phyloP scores from a whole-genome alignment of 2,113 vertebrate genomes.

The Noturus placidus region DNA sequence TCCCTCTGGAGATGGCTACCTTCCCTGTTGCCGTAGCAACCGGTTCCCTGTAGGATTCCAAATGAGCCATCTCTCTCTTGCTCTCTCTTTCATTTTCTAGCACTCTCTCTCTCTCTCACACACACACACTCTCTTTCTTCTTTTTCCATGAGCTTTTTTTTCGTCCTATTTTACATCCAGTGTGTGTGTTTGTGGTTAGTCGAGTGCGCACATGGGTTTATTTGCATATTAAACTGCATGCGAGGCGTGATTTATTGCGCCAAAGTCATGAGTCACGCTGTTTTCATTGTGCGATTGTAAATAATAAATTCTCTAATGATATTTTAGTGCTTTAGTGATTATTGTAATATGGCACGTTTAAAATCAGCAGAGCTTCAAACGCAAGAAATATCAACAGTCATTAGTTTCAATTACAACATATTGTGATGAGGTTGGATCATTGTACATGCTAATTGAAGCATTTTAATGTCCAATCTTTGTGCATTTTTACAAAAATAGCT shows the following conservation, averaged over 20 bases:
- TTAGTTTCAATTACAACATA: not conserved
- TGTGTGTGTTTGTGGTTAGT: slow-evolving; percentile 33
- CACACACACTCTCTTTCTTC: not conserved
- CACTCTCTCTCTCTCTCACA: slow-evolving; percentile 22
- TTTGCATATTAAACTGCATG: slow-evolving; percentile 46
- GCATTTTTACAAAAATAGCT: not conserved
- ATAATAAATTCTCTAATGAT: not conserved
- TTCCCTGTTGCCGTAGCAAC: slow-evolving; percentile 80
- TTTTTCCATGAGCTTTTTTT: slow-evolving; percentile 47
- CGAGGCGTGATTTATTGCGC: not conserved
- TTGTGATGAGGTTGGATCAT: not conserved
- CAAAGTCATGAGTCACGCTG: slow-evolving; percentile 14
- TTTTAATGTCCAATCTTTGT: not conserved
- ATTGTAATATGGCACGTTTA: not conserved
- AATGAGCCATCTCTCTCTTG: slow-evolving; percentile 61
- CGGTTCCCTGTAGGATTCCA: slow-evolving; percentile 75
- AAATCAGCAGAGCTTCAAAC: not conserved
- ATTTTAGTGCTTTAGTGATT: not conserved
- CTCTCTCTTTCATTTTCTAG: slow-evolving; percentile 42
- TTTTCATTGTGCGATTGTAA: not conserved
- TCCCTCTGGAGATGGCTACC: slow-evolving; percentile 78
- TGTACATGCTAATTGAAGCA: not conserved
- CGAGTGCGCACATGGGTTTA: slow-evolving; percentile 48
- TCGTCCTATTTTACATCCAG: slow-evolving; percentile 42
- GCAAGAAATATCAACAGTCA: not conserved